Base-by-base conservation (phyloP, 2,888 invertebrate genomes). In the Scelioninae gen. 1 region DNA sequence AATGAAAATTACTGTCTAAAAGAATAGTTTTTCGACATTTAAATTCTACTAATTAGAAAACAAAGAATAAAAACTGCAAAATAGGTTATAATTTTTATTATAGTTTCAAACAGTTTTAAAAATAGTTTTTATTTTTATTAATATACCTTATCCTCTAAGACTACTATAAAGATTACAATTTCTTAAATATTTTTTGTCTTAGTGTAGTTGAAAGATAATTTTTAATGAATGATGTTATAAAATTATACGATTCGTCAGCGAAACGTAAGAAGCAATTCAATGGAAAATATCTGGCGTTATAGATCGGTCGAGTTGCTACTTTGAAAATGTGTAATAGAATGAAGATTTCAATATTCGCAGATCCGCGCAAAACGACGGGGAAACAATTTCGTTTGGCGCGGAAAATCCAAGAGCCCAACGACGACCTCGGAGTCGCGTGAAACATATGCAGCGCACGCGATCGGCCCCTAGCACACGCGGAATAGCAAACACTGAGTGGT, bases 391-490 rank as follows among this genome's bases (percentile, higher is more conserved):
- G 76, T 74, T 84, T 77, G 75, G 82, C 49, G 62, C 68, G 72
- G 69, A 71, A 81, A 82, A 76, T 84, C 78, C 76, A 82, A 80
- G 84, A 81, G 83, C 63, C 68, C 58, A 74, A 80, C 74, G 80
- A 84, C 84, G 83, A 86, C 84, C 84, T 82, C 83, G 74, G 56
- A 74, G 79, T 63, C 65, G 83, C 72, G 85, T 83, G 83, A 76
- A 86, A 85, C 85, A 89, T 90, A 91, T 91, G 89, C 91, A 87
- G 85, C 85, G 87, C 91, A 91, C 91, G 91, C 89, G 85, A 86
- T 87, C 87, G 88, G 87, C 23, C 86, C 87, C 88, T 86, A 86
- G 88, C 90, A 88, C 89, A 87, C 87, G 87, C 84, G 88, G 92
- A 92, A 92, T 92, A 91, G 90, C 89, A 92, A 92, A 89, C 87